Evolutionary conservation across 1,140 invertebrate species (phyloP).

Genomic region (Danaus plexippus): DNA sequence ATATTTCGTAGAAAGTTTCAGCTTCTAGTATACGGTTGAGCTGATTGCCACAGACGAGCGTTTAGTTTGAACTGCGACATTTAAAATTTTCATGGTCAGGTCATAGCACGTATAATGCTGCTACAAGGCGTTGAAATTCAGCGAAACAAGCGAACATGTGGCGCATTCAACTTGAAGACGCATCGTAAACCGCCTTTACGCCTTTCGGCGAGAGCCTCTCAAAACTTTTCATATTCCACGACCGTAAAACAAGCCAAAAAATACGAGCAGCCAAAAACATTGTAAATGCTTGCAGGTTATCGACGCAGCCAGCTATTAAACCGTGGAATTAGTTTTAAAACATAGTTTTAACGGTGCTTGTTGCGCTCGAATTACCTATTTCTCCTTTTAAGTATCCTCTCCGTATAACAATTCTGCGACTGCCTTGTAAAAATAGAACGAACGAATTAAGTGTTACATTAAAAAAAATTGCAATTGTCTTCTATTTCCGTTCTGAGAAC

Average conservation of each 20-base stretch:
- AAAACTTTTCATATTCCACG: conserved; percentile 70
- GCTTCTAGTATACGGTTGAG: conserved; percentile 23
- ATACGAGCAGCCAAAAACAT: conserved; percentile 70
- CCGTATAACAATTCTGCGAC: conserved; percentile 20
- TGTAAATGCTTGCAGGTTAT: conserved; percentile 65
- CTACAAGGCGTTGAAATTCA: conserved; percentile 54
- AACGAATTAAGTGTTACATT: conserved; percentile 33
- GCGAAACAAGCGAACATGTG: conserved; percentile 58
- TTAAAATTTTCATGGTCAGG: conserved; percentile 70
- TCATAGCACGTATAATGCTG: conserved; percentile 61
- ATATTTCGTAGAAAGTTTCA: conserved; percentile 32
- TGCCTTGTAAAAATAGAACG: conserved; percentile 38
- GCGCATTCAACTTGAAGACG: conserved; percentile 65
- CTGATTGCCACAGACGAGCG: conserved; percentile 26
- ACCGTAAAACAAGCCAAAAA: conserved; percentile 66
- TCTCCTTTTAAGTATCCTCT: conserved; percentile 36
- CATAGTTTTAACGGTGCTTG: conserved; percentile 60
- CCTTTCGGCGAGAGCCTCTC: conserved; percentile 61
- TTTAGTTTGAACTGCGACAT: conserved; percentile 55
- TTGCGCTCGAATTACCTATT: conserved; percentile 52
- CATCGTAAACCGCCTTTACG: conserved; percentile 70
- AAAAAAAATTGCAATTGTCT: conserved; percentile 31
- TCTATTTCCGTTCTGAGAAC: not conserved
- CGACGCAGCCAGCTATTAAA: conserved; percentile 44
- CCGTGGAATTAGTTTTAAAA: conserved; percentile 63